Percentiles rank a stretch among this genome's conserved stretches.
Evolutionary conservation across 1,140 invertebrate genomes (phyloP).

Genomic region (Melipona quadrifasciata): DNA sequence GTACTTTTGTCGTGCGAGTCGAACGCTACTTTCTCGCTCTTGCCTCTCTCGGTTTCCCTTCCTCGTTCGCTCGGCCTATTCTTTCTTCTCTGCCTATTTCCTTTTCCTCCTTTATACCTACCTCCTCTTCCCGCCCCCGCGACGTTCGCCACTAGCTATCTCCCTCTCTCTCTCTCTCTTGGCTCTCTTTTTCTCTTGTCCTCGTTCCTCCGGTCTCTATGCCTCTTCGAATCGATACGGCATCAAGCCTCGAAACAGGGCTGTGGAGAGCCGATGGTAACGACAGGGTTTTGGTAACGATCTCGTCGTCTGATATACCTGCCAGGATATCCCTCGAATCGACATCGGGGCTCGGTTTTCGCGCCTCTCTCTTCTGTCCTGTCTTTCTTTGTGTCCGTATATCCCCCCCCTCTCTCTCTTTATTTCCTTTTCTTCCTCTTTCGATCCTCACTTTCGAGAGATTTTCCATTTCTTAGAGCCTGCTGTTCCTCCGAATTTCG

Average conservation of each 20-base stretch:
- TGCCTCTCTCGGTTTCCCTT: constrained; percentile 20
- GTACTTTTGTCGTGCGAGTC: constrained; percentile 58
- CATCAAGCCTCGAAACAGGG: constrained; percentile 67
- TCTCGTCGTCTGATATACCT: constrained; percentile 76
- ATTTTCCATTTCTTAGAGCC: no score
- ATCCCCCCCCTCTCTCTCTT: not conserved
- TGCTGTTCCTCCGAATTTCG: no score
- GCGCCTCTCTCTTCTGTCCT: not conserved
- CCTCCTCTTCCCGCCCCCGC: not conserved
- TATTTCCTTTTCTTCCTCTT: no score
- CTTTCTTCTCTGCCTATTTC: constrained; percentile 51
- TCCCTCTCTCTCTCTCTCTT: not conserved
- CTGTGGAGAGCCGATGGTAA: constrained; percentile 64
- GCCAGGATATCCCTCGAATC: constrained; percentile 72
- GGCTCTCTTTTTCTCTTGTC: constrained; percentile 29
- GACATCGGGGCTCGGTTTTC: constrained; percentile 19
- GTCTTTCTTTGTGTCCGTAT: no score
- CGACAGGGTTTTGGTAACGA: constrained; percentile 78
- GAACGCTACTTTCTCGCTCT: constrained; percentile 31
- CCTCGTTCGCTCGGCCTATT: constrained; percentile 52
- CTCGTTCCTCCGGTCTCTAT: constrained; percentile 37
- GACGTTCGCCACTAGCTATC: not conserved
- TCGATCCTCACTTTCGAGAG: no score
- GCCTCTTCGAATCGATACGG: constrained; percentile 69
- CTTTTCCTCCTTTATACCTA: constrained; percentile 15